phyloP scores from a whole-genome alignment of 2,797 vertebrate species.

The Agapornis canus region DNA sequence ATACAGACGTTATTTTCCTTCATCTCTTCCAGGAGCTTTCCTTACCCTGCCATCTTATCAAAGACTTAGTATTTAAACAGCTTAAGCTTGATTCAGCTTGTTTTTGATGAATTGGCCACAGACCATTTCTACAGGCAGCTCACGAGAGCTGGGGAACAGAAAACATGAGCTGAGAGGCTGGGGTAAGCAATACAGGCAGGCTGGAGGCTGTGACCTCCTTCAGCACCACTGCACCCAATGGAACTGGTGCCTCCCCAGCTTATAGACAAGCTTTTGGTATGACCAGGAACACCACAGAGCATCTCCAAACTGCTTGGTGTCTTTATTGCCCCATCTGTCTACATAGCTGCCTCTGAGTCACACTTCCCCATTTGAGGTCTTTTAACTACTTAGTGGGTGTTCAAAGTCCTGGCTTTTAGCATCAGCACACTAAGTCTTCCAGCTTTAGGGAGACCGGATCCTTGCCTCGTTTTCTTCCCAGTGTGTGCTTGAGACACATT shows the following conservation, averaged over 20 bases:
- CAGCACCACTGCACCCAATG: neutral
- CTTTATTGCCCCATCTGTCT: neutral
- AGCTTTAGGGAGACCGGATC: neutral
- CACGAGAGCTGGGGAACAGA: neutral
- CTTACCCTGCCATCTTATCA: conserved; percentile 8
- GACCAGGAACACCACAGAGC: neutral
- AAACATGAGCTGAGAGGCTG: neutral
- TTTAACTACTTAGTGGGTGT: neutral
- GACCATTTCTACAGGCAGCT: neutral
- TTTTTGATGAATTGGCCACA: neutral
- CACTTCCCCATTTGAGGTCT: neutral
- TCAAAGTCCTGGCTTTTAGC: neutral
- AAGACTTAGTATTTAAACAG: conserved; percentile 5
- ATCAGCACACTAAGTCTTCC: neutral
- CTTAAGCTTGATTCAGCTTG: neutral
- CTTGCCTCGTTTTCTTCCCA: neutral
- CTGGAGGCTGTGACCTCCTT: neutral
- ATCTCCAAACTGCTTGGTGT: neutral
- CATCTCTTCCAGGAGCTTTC: conserved; percentile 19
- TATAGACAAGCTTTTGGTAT: neutral
- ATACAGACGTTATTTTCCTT: neutral
- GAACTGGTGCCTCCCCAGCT: neutral
- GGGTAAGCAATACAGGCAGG: neutral
- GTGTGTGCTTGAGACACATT: neutral
- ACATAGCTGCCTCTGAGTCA: neutral